These are phyloP conservation scores for Chelidonichthys spinosus DNA, from an alignment of 2,797 vertebrate genomes.

Conservation along the genomic window DNA sequence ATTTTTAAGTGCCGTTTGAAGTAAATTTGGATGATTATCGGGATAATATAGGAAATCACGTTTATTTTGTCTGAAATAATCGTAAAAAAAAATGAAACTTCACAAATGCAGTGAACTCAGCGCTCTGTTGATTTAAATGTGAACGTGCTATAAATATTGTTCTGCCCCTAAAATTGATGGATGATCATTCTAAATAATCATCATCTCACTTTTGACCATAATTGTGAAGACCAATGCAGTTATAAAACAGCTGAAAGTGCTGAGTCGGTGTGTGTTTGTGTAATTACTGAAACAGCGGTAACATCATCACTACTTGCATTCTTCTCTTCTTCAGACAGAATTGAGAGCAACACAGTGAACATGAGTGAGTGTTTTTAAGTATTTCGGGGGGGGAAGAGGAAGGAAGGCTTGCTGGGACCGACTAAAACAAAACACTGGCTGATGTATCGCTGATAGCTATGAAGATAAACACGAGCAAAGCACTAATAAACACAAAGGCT, in stretches of 20 bases:
- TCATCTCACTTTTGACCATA: no score
- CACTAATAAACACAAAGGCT: constrained; percentile 60
- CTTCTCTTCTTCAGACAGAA: neutral
- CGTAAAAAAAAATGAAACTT: no score
- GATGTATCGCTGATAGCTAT: constrained; percentile 58
- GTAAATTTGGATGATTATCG: no score
- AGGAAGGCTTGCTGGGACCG: constrained; percentile 31
- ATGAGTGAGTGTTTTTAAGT: constrained; percentile 43
- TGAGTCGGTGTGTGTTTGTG: neutral
- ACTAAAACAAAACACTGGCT: constrained; percentile 61
- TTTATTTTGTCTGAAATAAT: no score
- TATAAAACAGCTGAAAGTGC: neutral
- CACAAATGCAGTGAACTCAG: no score
- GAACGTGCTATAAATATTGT: no score
- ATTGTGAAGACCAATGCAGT: neutral
- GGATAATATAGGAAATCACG: no score
- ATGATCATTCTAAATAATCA: no score
- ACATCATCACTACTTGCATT: no score
- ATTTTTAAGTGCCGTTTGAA: no score
- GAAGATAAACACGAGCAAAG: constrained; percentile 55
- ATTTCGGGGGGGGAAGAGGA: constrained; percentile 34
- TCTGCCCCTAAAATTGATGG: no score
- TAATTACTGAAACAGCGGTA: neutral
- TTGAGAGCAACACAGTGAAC: constrained; percentile 20
- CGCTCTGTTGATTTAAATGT: no score